Percentiles rank a stretch among this genome's conserved stretches.
Evolutionary conservation across 1,140 invertebrate genomes (phyloP).

Genomic region (Popillia japonica): DNA sequence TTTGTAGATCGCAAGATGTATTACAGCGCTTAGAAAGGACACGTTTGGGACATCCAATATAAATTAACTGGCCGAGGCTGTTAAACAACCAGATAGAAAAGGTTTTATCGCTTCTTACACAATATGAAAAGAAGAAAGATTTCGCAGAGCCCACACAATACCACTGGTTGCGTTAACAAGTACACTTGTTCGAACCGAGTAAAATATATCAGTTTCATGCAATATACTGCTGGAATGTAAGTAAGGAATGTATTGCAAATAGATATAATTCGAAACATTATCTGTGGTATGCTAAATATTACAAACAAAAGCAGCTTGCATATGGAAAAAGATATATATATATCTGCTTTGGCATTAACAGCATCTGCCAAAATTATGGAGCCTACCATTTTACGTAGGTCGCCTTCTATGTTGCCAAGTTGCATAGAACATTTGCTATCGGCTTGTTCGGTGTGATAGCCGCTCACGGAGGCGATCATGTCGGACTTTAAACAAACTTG

Average conservation of each 20-base stretch:
- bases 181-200: not conserved
- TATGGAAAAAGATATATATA: too few relatives aligned
- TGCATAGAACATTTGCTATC: too few relatives aligned
- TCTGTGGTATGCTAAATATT: not conserved
- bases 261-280: slow-evolving; percentile 9
- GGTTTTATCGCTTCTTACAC: slow-evolving; percentile 4
- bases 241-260: slow-evolving; percentile 1
- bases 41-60: not conserved
- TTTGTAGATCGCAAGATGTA: not conserved
- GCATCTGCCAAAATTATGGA: not conserved
- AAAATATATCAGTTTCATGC: not conserved
- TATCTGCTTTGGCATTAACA: too few relatives aligned
- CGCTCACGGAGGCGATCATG: too few relatives aligned
- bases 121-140: not conserved
- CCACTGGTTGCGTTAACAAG: not conserved
- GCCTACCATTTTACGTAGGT: too few relatives aligned
- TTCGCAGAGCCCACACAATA: not conserved
- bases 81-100: slow-evolving; percentile 8
- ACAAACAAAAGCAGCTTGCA: not conserved
- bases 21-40: not conserved
- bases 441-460: too few relatives aligned
- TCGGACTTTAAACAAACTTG: too few relatives aligned
- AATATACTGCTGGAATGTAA: not conserved
- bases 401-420: too few relatives aligned
- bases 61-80: not conserved